Evolutionary conservation across 2,113 vertebrate species (phyloP).

Genomic region (Melanerpes aurifrons): DNA sequence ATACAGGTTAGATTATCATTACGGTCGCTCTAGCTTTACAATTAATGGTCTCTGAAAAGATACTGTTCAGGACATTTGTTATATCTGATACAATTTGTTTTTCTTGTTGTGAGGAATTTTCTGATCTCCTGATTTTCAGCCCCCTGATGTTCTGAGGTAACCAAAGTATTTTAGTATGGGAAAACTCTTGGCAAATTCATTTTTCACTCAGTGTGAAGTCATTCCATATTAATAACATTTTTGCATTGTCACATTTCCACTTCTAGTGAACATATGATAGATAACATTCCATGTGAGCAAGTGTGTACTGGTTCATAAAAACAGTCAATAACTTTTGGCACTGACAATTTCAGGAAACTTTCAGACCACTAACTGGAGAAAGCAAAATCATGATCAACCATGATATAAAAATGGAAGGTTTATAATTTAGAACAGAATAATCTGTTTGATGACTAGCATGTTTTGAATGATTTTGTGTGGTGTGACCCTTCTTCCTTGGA

Average conservation of each 20-base stretch:
- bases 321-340: not conserved
- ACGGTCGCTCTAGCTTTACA: not conserved
- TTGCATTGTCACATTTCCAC: conserved; percentile 1
- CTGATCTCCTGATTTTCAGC: not conserved
- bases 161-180: not conserved
- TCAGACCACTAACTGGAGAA: not conserved
- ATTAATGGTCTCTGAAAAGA: not conserved
- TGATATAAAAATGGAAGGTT: not conserved
- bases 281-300: not conserved
- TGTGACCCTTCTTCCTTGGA: conserved; percentile 11
- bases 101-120: conserved; percentile 5
- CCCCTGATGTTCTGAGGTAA: not conserved
- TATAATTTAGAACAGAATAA: not conserved
- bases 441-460: not conserved
- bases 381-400: not conserved
- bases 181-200: not conserved
- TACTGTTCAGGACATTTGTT: not conserved
- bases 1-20: not conserved
- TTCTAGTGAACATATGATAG: not conserved
- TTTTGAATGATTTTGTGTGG: not conserved
- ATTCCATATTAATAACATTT: conserved; percentile 5
- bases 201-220: not conserved
- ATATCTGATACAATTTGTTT: not conserved
- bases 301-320: conserved; percentile 2
- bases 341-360: not conserved